Base-by-base conservation (phyloP, 2,888 invertebrate genomes). In the Drosophila aldrichi region DNA sequence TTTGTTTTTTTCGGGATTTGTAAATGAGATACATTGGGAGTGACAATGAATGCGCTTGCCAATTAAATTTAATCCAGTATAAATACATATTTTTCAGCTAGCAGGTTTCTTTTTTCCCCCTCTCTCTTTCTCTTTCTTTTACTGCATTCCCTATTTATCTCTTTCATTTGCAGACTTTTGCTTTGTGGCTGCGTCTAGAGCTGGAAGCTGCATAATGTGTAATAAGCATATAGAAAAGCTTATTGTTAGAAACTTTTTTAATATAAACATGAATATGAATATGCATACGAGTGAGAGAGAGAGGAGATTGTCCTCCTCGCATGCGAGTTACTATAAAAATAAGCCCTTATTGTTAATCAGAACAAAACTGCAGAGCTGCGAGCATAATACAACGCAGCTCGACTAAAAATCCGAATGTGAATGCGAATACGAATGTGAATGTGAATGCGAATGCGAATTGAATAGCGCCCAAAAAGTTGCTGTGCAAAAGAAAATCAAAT, bases 221-320 rank as follows among this genome's bases (percentile, higher is more conserved):
- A 78, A 79, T 80, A 80, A 82, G 88, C 86, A 76, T 70, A 80
- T 75, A 82, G 77, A 86, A 85, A 76, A 61, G 77, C 87, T 62
- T 77, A 87, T 86, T 86, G 85, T 86, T 86, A 67, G 76, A 86
- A 86, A 86, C 84, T 86, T 86, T 86, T 89, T 89, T 86, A 89
- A 86, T 86, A 86, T 86, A 80, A 87, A 87, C 74, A 84, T 77
- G 74, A 71, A 75, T 79, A 77, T 86, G 83, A 69, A 70, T 68
- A 74, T 69, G 64, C 34, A 57, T 8, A 22, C 29, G 55, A 20
- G 20, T 9, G 22, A 22, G 36, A 43, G 10, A 29, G 29, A 14
- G 25, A 44, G 51, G 25, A 7, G 18, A 14, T 1, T 20, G 34
- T 22, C 44, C 44, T 58, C 49, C 54, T 34, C 51, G 58, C 55